Evolutionary conservation across 2,113 vertebrate species (phyloP), one percentile per base, ranked within the genome.

Genomic region (Vireo altiloquus): DNA sequence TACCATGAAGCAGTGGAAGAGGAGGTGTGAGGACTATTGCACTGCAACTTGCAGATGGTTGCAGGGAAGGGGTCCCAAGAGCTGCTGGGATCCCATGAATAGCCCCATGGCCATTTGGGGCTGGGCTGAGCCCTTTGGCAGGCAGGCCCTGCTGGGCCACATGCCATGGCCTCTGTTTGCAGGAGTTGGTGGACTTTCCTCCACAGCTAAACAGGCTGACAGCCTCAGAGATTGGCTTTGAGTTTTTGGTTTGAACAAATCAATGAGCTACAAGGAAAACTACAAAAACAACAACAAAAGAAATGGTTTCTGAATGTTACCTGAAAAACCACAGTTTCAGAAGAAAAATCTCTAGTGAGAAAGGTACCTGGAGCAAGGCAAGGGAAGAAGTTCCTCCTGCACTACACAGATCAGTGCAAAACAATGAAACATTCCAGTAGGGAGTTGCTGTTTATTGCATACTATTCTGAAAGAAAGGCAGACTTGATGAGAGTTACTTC

Each of bases 141-240:
- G 59, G 44, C 57, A 56, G 35, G 59, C 25, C 28, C 22, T 0
- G 0, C 80, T 21, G 85, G 85, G 76, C 70, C 39, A 60, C 72
- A 7, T 3, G 3, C 61, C 25, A 16, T 65, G 28, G 0, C 16
- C 89, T 89, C 59, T 95, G 5, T 94, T 94, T 95, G 27, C 93
- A 92, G 69, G 64, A 75, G 76, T 82, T 87, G 65, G 87, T 92
- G 93, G 87, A 88, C 93, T 94, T 94, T 92, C 89, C 90, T 96
- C 93, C 92, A 91, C 92, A 56, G 85, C 76, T 77, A 81, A 77
- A 66, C 1, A 49, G 79, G 71, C 56, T 90, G 88, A 74, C 68
- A 80, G 85, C 82, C 63, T 61, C 90, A 24, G 86, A 93, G 90
- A 61, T 44, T 88, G 85, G 82, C 88, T 96, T 83, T 52, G 90